Conservation (phyloP, 2,888 invertebrate genomes). For the Pycnomerus fuliginosus region DNA sequence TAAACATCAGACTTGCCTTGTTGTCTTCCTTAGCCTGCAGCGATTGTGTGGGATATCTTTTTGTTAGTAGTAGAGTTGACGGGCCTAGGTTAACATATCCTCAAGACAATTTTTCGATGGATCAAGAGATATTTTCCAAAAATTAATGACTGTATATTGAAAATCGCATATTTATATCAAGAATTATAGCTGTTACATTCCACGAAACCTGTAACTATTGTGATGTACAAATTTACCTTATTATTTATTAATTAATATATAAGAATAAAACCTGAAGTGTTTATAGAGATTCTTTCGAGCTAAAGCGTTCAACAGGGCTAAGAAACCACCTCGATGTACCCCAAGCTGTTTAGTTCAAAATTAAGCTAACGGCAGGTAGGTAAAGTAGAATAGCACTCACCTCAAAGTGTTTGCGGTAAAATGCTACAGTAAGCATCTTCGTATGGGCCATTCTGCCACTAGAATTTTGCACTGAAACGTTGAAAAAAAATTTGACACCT, state of each 20-base stretch:
- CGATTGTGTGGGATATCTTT: constrained; percentile 20
- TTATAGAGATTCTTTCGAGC: constrained; percentile 10
- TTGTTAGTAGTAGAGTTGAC: constrained; percentile 31
- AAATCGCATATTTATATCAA: constrained; percentile 34
- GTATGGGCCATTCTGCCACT: too few relatives aligned
- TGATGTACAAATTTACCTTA: constrained; percentile 42
- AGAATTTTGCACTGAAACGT: too few relatives aligned
- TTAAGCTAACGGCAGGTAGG: constrained; percentile 8
- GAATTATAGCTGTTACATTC: constrained; percentile 26
- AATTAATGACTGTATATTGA: constrained; percentile 29
- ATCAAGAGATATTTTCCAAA: constrained; percentile 35
- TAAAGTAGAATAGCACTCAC: constrained; percentile 22
- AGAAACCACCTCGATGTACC: constrained; percentile 5
- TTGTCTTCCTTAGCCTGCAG: constrained; percentile 45
- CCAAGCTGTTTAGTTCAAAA: constrained; percentile 2
- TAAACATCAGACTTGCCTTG: constrained; percentile 44
- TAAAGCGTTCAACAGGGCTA: constrained; percentile 10
- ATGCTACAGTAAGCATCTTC: too few relatives aligned
- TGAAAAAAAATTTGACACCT: too few relatives aligned
- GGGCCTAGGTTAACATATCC: constrained; percentile 36
- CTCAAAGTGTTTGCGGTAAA: too few relatives aligned
- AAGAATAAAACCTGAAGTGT: constrained; percentile 20
- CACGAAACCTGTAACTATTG: constrained; percentile 37
- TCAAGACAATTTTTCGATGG: constrained; percentile 26
- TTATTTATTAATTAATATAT: constrained; percentile 28